A percentile compares a stretch with the other conserved stretches of the same genome.
These are phyloP conservation scores for Ibidorhyncha struthersii DNA, from an alignment of 2,113 vertebrate species.

Conservation along the genomic window DNA sequence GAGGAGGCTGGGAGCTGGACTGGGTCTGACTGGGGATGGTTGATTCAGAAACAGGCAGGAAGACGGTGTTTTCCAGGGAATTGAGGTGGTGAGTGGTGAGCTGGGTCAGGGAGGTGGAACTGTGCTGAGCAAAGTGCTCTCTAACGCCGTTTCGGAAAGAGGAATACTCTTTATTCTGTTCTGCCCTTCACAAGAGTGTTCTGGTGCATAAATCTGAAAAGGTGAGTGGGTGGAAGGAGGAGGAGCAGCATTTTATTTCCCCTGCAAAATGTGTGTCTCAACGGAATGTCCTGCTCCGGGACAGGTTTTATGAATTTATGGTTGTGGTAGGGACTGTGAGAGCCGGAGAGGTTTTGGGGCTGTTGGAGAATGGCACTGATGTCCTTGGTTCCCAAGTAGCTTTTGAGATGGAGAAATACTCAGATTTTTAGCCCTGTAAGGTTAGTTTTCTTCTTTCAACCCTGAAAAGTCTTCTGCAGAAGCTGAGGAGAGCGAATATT, in stretches of 20 bases:
- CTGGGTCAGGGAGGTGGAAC: background rate
- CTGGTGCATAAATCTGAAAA: background rate
- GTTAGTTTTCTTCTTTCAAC: background rate
- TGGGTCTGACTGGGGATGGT: background rate
- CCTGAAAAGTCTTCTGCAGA: background rate
- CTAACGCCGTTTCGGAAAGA: background rate
- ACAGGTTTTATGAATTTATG: background rate
- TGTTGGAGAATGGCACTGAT: accelerated
- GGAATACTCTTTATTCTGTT: background rate
- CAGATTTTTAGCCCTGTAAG: background rate
- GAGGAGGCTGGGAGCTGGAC: background rate
- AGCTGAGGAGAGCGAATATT: background rate
- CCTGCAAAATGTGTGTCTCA: background rate
- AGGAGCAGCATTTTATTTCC: background rate
- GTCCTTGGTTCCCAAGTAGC: background rate
- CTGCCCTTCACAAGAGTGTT: background rate
- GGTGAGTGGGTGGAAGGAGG: background rate
- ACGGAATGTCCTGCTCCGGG: background rate
- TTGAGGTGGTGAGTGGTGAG: background rate
- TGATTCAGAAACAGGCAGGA: background rate
- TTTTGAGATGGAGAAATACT: background rate
- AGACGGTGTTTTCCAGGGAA: accelerated
- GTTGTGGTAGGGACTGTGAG: background rate
- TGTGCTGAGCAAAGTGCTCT: background rate
- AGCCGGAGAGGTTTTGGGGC: background rate